These are phyloP conservation scores for Bradypodion ventrale DNA, from an alignment of 2,797 vertebrate genomes.

Conservation along the genomic window DNA sequence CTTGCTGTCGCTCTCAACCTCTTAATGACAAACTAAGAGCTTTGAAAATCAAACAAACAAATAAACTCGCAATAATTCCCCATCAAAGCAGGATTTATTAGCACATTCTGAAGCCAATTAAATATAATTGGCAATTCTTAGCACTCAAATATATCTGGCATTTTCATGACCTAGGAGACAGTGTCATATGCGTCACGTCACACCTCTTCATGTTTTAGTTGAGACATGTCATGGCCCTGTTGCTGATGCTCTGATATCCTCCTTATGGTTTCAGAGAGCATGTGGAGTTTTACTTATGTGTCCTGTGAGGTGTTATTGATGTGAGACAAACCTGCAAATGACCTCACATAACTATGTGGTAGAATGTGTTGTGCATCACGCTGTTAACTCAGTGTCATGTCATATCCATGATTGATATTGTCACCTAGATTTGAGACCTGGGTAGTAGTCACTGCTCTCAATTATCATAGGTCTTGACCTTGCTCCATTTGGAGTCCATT, in stretches of 20 bases:
- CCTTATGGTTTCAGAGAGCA: slow-evolving; percentile 35
- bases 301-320: slow-evolving; percentile 25
- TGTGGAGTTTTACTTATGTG: slow-evolving; percentile 55
- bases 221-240: slow-evolving; percentile 25
- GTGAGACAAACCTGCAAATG: slow-evolving; percentile 56
- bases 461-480: slow-evolving; percentile 60
- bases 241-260: slow-evolving; percentile 25
- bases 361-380: slow-evolving; percentile 44
- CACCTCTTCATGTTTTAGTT: neutral
- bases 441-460: slow-evolving; percentile 67
- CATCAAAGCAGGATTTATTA: slow-evolving; percentile 4
- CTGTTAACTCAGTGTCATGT: slow-evolving; percentile 53
- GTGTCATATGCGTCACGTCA: slow-evolving; percentile 8
- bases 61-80: slow-evolving; percentile 13
- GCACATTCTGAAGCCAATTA: slow-evolving; percentile 36
- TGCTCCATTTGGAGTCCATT: slow-evolving; percentile 38
- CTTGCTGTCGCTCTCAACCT: slow-evolving; percentile 6
- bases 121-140: slow-evolving; percentile 15
- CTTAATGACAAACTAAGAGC: slow-evolving; percentile 43
- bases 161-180: slow-evolving; percentile 34
- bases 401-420: slow-evolving; percentile 61
- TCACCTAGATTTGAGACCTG: slow-evolving; percentile 57
- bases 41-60: slow-evolving; percentile 18
- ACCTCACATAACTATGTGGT: slow-evolving; percentile 49
- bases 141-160: neutral